Evolutionary conservation across 2,113 vertebrate genomes (phyloP).

Genomic region (Terrapene triunguis): DNA sequence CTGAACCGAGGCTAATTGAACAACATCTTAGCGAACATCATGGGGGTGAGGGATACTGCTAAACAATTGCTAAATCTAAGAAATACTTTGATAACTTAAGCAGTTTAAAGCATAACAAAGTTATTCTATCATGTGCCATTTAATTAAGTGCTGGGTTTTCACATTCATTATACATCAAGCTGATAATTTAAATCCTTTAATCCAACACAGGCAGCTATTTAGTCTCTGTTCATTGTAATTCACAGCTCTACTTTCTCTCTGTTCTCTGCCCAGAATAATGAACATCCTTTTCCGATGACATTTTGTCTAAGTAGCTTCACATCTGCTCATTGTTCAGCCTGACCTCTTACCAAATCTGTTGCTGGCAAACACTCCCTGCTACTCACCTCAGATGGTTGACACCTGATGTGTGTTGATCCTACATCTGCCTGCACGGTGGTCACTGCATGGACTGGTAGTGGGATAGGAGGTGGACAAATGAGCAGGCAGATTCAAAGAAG

Average conservation of each 20-base stretch:
- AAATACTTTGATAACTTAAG: constrained; percentile 74
- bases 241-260: constrained; percentile 88
- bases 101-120: constrained; percentile 82
- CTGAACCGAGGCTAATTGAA: constrained; percentile 17
- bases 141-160: constrained; percentile 84
- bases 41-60: constrained; percentile 48
- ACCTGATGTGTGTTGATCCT: neutral
- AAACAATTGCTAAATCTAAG: constrained; percentile 80
- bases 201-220: constrained; percentile 90
- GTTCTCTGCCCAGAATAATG: constrained; percentile 85
- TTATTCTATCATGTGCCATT: constrained; percentile 81
- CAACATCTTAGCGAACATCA: constrained; percentile 23
- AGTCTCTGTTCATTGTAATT: constrained; percentile 92
- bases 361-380: neutral
- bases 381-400: neutral
- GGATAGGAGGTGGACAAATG: neutral
- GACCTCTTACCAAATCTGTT: neutral
- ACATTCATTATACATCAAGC: constrained; percentile 88
- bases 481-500: neutral
- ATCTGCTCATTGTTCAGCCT: constrained; percentile 67
- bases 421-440: neutral
- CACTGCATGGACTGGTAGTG: neutral
- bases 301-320: constrained; percentile 75
- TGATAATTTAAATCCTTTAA: constrained; percentile 88
- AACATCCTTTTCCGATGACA: constrained; percentile 79